Evolutionary conservation across 2,888 invertebrate genomes (phyloP).

Genomic region (Drosophila fungiperda): DNA sequence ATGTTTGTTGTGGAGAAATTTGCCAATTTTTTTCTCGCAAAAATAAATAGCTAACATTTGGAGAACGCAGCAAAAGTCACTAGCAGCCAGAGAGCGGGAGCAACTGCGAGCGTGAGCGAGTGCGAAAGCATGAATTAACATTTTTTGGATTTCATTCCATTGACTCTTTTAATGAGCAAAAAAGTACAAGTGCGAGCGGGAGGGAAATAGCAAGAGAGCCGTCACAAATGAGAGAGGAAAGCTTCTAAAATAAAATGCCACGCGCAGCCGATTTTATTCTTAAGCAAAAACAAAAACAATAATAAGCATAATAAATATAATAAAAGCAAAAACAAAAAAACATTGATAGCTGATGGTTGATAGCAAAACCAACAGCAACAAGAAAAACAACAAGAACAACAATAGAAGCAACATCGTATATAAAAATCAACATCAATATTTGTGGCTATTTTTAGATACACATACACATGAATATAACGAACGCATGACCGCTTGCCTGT

Average conservation of each 20-base stretch:
- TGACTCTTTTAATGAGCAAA: constrained; percentile 58
- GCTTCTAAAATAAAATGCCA: constrained; percentile 61
- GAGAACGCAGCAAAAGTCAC: neutral
- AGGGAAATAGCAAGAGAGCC: neutral
- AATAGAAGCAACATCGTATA: constrained; percentile 42
- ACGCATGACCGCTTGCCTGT: constrained; percentile 67
- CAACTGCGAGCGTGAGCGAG: constrained; percentile 17
- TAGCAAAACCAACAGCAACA: constrained; percentile 61
- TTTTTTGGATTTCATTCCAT: constrained; percentile 52
- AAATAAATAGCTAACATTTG: constrained; percentile 33
- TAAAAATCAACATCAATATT: constrained; percentile 82
- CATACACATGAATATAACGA: constrained; percentile 70
- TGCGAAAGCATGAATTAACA: constrained; percentile 69
- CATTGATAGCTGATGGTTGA: constrained; percentile 77
- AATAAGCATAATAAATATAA: constrained; percentile 72
- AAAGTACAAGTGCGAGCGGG: constrained; percentile 18
- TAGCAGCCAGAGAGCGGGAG: constrained; percentile 7
- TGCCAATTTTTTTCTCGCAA: constrained; percentile 43
- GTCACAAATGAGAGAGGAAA: constrained; percentile 27
- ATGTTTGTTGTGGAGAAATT: constrained; percentile 52
- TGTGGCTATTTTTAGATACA: constrained; percentile 80
- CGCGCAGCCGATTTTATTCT: constrained; percentile 79
- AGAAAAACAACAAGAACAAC: constrained; percentile 10
- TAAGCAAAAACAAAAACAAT: constrained; percentile 80
- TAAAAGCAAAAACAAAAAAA: constrained; percentile 63